Evolutionary conservation across 1,140 invertebrate genomes (phyloP).

Genomic region (Ceratina japonica): DNA sequence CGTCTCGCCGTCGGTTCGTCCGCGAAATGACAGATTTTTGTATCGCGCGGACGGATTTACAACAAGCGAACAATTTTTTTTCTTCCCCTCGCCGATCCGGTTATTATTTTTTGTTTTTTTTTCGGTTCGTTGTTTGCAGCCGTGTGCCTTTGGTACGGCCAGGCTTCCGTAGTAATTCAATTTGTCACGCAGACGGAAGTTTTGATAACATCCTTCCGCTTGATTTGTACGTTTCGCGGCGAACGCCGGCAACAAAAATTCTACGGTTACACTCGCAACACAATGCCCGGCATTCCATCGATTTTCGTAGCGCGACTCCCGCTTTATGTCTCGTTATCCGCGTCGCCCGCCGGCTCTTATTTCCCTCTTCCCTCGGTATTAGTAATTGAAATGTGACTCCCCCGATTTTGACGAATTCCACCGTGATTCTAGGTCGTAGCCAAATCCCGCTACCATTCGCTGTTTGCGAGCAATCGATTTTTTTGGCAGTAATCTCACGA

Average conservation of each 20-base stretch:
- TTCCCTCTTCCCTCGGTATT: neutral
- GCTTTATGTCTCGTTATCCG: neutral
- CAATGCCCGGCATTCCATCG: constrained; percentile 41
- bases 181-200: constrained; percentile 67
- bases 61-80: constrained; percentile 29
- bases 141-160: constrained; percentile 48
- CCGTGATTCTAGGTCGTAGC: constrained; percentile 33
- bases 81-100: neutral
- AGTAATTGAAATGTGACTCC: constrained; percentile 51
- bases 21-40: constrained; percentile 57
- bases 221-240: constrained; percentile 61
- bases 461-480: constrained; percentile 14
- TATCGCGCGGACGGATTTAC: constrained; percentile 49
- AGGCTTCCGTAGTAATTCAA: constrained; percentile 63
- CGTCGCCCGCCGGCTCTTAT: neutral
- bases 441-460: constrained; percentile 25
- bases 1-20: neutral
- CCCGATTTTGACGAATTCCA: constrained; percentile 56
- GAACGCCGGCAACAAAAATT: constrained; percentile 20
- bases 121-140: constrained; percentile 22
- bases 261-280: neutral
- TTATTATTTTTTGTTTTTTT: constrained; percentile 4
- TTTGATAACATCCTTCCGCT: constrained; percentile 68
- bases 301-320: constrained; percentile 36
- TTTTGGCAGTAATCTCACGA: constrained; percentile 1